Evolutionary conservation across 2,113 vertebrate genomes (phyloP).

Genomic region (Neomonachus schauinslandi): DNA sequence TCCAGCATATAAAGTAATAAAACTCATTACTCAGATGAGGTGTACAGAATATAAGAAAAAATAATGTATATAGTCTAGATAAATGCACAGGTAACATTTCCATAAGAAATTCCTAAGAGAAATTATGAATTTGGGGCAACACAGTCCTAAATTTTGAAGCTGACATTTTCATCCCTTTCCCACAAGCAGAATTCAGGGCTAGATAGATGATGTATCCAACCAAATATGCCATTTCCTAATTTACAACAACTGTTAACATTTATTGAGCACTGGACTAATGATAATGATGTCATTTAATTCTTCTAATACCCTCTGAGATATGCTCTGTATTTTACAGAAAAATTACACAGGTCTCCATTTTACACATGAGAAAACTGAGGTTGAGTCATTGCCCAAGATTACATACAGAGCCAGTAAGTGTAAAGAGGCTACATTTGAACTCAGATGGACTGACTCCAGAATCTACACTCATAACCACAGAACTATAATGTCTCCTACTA

Average conservation of each 20-base stretch:
- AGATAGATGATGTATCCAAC: neutral
- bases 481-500: neutral
- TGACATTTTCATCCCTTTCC: conserved; percentile 33
- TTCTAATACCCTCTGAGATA: neutral
- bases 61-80: conserved; percentile 21
- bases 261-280: conserved; percentile 8
- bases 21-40: conserved; percentile 48
- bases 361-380: conserved; percentile 40
- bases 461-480: neutral
- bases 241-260: conserved; percentile 35
- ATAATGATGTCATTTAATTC: neutral
- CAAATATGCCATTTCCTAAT: conserved; percentile 21
- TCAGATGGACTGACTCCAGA: neutral
- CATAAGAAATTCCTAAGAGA: conserved; percentile 38
- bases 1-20: conserved; percentile 59
- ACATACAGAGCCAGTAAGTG: neutral
- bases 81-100: conserved; percentile 30
- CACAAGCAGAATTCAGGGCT: neutral
- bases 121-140: conserved; percentile 40
- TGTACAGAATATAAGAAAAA: conserved; percentile 46
- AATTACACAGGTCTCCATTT: conserved; percentile 24
- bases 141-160: neutral
- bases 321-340: conserved; percentile 31
- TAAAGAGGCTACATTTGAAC: neutral
- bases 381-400: neutral